A percentile compares a stretch with the other conserved stretches of the same genome.
These are phyloP conservation scores for Sebastes iracundus DNA, from an alignment of 2,797 vertebrate genomes.

Conservation along the genomic window DNA sequence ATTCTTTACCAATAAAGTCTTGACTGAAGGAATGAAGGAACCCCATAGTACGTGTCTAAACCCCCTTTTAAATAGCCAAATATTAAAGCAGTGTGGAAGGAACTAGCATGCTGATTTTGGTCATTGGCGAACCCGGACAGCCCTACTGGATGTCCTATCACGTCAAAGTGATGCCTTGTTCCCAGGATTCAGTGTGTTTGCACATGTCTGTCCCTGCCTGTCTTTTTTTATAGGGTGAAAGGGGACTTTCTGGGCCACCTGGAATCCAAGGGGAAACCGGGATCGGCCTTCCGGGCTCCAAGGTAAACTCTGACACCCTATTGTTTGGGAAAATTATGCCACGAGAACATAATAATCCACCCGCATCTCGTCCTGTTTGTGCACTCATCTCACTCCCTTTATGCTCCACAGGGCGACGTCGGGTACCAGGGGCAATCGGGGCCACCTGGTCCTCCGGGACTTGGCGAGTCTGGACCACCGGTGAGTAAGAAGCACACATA, in stretches of 20 bases:
- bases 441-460: conserved; percentile 84
- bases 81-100: not conserved
- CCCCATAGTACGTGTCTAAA: not conserved
- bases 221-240: conserved; percentile 85
- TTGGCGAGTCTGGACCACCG: conserved; percentile 86
- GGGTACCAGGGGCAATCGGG: conserved; percentile 87
- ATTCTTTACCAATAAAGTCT: conserved; percentile 50
- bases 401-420: conserved; percentile 82
- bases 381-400: not conserved
- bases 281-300: conserved; percentile 88
- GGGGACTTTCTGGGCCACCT: conserved; percentile 87
- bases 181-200: not conserved
- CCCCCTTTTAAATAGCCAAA: not conserved
- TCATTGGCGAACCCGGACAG: not conserved
- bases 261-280: conserved; percentile 91
- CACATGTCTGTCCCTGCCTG: conserved; percentile 22
- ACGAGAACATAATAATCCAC: conserved; percentile 1
- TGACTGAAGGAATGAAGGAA: conserved; percentile 30
- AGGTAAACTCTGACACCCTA: conserved; percentile 79
- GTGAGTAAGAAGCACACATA: conserved; percentile 74
- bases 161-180: not conserved
- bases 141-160: not conserved
- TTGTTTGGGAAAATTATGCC: conserved; percentile 42
- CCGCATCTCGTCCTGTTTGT: conserved; percentile 11
- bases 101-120: not conserved